Percentiles rank a stretch among this genome's conserved stretches.
These are phyloP conservation scores for Pedionomus torquatus DNA, from an alignment of 2,113 vertebrate species.

Conservation along the genomic window DNA sequence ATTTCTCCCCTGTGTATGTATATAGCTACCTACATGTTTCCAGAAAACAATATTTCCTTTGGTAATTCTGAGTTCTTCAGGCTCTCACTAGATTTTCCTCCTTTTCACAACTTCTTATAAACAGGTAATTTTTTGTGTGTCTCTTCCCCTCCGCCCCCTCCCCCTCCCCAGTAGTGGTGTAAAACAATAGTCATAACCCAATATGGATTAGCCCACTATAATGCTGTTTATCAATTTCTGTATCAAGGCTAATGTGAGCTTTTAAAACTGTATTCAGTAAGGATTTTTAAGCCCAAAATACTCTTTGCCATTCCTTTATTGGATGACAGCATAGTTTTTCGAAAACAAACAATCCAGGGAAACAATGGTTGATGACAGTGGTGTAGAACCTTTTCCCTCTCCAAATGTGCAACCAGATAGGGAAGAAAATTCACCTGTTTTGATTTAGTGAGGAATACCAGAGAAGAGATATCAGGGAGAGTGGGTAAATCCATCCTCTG, in stretches of 20 bases:
- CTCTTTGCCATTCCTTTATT: not conserved
- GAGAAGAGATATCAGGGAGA: not conserved
- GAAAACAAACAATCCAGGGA: not conserved
- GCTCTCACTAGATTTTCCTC: not conserved
- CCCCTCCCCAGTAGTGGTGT: not conserved
- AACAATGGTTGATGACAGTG: not conserved
- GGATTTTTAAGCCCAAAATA: not conserved
- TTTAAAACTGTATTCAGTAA: not conserved
- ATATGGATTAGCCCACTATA: not conserved
- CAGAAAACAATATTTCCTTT: not conserved
- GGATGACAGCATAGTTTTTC: not conserved
- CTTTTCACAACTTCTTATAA: not conserved
- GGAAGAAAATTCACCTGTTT: not conserved
- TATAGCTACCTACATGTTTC: not conserved
- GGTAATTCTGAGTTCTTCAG: not conserved
- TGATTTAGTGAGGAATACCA: not conserved
- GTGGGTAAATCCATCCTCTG: not conserved
- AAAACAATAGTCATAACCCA: not conserved
- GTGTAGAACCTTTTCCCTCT: not conserved
- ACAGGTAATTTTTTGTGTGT: not conserved
- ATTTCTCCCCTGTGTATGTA: not conserved
- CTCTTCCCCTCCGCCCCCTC: accelerated
- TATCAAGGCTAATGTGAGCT: not conserved
- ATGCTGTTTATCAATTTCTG: not conserved
- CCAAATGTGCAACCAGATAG: not conserved